These are phyloP conservation scores for Microcebus jonahi DNA, from an alignment of 2,113 vertebrate species.

Conservation along the genomic window DNA sequence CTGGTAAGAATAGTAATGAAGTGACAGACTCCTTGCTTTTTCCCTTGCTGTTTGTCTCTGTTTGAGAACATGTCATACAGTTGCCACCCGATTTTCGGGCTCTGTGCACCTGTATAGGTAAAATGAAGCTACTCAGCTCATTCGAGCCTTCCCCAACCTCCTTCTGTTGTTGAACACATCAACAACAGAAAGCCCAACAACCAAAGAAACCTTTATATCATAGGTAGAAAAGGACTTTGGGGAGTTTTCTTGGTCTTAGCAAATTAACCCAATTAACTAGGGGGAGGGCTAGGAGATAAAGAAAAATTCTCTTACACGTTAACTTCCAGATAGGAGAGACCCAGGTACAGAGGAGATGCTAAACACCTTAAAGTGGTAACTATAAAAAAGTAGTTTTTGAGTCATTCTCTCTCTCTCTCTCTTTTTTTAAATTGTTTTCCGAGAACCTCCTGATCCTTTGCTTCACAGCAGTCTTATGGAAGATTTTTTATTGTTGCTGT, in stretches of 20 bases:
- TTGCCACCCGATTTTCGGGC: background rate
- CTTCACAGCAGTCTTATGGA: background rate
- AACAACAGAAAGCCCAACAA: background rate
- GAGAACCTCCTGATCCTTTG: background rate
- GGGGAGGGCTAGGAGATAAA: background rate
- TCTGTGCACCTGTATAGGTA: background rate
- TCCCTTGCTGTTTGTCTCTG: background rate
- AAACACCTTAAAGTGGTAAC: background rate
- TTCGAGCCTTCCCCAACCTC: no score
- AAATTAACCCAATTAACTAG: constrained; percentile 51
- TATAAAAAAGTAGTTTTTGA: background rate
- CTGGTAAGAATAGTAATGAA: background rate
- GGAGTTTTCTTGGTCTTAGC: constrained; percentile 25
- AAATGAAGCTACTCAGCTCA: background rate
- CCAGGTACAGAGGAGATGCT: background rate
- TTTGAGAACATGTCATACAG: background rate
- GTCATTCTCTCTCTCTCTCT: background rate
- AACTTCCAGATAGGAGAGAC: background rate
- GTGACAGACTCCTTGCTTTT: background rate
- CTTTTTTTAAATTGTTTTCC: background rate
- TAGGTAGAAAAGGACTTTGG: constrained; percentile 18
- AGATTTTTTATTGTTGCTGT: constrained; percentile 46
- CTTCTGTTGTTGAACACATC: background rate
- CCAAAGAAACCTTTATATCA: background rate
- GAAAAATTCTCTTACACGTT: constrained; percentile 24